phyloP scores from a whole-genome alignment of 2,888 invertebrate species.

The Himalopsyche tibetana region DNA sequence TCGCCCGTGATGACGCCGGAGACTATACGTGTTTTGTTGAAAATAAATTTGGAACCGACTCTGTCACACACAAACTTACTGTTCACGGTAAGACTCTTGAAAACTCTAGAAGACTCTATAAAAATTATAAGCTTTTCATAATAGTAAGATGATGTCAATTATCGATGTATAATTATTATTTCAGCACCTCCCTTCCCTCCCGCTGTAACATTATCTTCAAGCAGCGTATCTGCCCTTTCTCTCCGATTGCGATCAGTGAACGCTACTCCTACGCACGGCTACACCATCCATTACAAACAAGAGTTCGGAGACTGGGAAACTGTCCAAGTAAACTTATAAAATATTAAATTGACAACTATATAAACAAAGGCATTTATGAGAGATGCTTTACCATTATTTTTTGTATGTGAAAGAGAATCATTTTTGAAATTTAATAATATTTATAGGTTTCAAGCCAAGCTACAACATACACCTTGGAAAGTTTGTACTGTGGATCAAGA shows the following conservation, averaged over 20 bases:
- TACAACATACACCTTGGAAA: conserved; percentile 90
- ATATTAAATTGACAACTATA: no score
- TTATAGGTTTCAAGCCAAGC: conserved; percentile 82
- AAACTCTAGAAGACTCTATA: no score
- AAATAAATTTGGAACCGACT: conserved; percentile 94
- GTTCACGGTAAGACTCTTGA: conserved; percentile 84
- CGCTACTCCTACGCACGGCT: conserved; percentile 93
- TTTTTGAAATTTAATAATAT: background rate
- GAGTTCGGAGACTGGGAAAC: conserved; percentile 97
- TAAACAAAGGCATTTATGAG: no score
- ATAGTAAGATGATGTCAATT: background rate
- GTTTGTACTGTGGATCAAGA: conserved; percentile 92
- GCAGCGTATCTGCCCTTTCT: conserved; percentile 76
- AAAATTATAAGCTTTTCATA: background rate
- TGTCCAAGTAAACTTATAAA: conserved; percentile 78
- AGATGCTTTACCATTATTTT: no score
- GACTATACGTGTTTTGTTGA: conserved; percentile 96
- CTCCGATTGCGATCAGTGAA: conserved; percentile 77
- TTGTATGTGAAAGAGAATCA: no score
- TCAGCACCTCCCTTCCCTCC: conserved; percentile 76
- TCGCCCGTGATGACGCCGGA: conserved; percentile 92
- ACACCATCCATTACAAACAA: conserved; percentile 94
- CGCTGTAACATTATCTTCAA: conserved; percentile 74
- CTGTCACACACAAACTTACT: conserved; percentile 91
- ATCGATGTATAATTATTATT: conserved; percentile 38